Evolutionary conservation across 2,888 invertebrate genomes (phyloP), one percentile per base, ranked within the genome.

Genomic region (Sussaba pulchella): DNA sequence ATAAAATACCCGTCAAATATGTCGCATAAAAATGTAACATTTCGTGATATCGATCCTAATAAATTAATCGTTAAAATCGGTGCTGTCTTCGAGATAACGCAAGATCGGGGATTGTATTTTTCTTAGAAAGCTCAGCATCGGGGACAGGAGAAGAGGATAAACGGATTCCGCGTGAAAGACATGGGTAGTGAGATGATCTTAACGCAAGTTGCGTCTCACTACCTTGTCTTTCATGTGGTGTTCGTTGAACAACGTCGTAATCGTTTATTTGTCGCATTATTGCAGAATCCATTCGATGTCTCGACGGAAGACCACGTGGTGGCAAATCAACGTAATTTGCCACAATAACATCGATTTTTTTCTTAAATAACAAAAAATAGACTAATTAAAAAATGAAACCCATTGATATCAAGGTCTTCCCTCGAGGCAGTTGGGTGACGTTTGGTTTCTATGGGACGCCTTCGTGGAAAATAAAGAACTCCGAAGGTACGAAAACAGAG

Each of bases 181-280:
- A 97, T 97, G 97, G 96, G 98, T 98, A 98, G 97, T 96, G 98
- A 98, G 98, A 98, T 98, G 98, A 8, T 93, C 93, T 93, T 93
- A 92, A 92, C 92, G 91, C 92, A 92, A 93, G 91, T 93, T 93
- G 94, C 95, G 94, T 96, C 98, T 98, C 97, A 97, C 98, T 98
- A 97, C 97, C 97, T 97, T 98, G 98, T 98, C 98, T 98, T 98
- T 98, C 98, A 97, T 97, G 97, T 91, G 94, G 96, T 94, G 93
- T 91, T 93, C 87, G 94, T 93, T 91, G 81, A 69, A 17, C 67
- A 50, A 54, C 78, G 71, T 66, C 59, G 36, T 24, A 26, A n/a
- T 54, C 47, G 31, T 17, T 50, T 61, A 39, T 63, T 41, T 50
- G 43, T 45, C 8, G 70, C 31, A 52, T 61, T n/a, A 21, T 12